Evolutionary conservation across 2,888 invertebrate genomes (phyloP).

Genomic region (Pediacus dermestoides): DNA sequence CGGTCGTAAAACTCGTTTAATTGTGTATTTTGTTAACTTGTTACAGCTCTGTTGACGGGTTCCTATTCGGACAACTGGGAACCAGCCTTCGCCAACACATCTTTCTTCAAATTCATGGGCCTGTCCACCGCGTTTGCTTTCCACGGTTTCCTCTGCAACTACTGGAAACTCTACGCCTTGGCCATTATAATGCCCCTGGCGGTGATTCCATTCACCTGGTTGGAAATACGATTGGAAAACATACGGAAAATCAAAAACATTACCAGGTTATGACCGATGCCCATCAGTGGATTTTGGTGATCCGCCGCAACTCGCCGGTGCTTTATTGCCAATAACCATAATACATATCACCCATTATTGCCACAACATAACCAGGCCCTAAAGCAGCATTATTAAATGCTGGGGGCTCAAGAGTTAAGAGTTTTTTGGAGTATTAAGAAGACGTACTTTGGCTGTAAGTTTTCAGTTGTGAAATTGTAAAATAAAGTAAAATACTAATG

Average conservation of each 20-base stretch:
- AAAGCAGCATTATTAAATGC: no score
- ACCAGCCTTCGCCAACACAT: slow-evolving; percentile 53
- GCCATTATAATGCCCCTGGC: slow-evolving; percentile 52
- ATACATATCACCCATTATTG: slow-evolving; percentile 28
- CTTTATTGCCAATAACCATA: slow-evolving; percentile 16
- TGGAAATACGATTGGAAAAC: slow-evolving; percentile 52
- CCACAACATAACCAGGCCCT: no score
- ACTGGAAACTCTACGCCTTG: slow-evolving; percentile 51
- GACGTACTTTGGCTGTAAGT: no score
- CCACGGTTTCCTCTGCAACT: slow-evolving; percentile 60
- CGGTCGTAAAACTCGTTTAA: no score
- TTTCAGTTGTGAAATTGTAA: no score
- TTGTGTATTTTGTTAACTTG: no score
- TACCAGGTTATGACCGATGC: slow-evolving; percentile 47
- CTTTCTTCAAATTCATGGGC: slow-evolving; percentile 58
- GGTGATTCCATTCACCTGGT: slow-evolving; percentile 54
- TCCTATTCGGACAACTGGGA: slow-evolving; percentile 51
- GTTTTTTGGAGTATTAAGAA: no score
- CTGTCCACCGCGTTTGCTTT: slow-evolving; percentile 62
- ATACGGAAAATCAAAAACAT: slow-evolving; percentile 43
- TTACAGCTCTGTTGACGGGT: slow-evolving; percentile 48
- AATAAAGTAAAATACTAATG: slow-evolving; percentile 1
- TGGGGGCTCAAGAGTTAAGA: no score
- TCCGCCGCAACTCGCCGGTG: slow-evolving; percentile 21
- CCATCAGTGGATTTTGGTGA: slow-evolving; percentile 37